Conservation (phyloP, 1,140 invertebrate species). For the Kradibia gibbosae region DNA sequence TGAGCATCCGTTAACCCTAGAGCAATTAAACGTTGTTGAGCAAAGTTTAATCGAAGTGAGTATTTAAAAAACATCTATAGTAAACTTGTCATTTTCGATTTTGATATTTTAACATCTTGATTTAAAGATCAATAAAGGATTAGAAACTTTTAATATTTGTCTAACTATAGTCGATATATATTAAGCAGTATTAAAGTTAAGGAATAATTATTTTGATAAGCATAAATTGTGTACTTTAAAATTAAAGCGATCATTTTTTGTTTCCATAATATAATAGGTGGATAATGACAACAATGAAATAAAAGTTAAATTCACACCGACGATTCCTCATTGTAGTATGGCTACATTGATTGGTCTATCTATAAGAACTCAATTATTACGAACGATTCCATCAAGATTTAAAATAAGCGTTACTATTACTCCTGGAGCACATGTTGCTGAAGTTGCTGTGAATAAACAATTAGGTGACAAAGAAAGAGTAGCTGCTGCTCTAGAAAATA, state of each 20-base stretch:
- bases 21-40: slow-evolving; percentile 96
- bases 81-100: too few species aligned
- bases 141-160: too few species aligned
- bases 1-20: slow-evolving; percentile 97
- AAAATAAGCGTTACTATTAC: slow-evolving; percentile 93
- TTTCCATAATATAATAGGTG: slow-evolving; percentile 69
- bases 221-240: not conserved
- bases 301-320: slow-evolving; percentile 92
- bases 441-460: slow-evolving; percentile 96
- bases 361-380: slow-evolving; percentile 89
- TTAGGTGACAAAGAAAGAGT: slow-evolving; percentile 98
- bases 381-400: slow-evolving; percentile 88
- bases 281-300: slow-evolving; percentile 82
- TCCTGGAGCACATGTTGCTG: slow-evolving; percentile 93
- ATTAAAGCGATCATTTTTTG: slow-evolving; percentile 23
- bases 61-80: slow-evolving; percentile 15
- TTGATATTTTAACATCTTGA: too few species aligned
- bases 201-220: too few species aligned
- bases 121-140: too few species aligned
- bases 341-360: slow-evolving; percentile 96
- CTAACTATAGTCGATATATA: too few species aligned
- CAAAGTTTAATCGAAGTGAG: slow-evolving; percentile 83
- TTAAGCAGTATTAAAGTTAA: too few species aligned
- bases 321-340: slow-evolving; percentile 99
- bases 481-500: slow-evolving; percentile 96